Evolutionary conservation across 2,797 vertebrate genomes (phyloP), one percentile per base, ranked within the genome.

Genomic region (Premnoplex brunnescens): DNA sequence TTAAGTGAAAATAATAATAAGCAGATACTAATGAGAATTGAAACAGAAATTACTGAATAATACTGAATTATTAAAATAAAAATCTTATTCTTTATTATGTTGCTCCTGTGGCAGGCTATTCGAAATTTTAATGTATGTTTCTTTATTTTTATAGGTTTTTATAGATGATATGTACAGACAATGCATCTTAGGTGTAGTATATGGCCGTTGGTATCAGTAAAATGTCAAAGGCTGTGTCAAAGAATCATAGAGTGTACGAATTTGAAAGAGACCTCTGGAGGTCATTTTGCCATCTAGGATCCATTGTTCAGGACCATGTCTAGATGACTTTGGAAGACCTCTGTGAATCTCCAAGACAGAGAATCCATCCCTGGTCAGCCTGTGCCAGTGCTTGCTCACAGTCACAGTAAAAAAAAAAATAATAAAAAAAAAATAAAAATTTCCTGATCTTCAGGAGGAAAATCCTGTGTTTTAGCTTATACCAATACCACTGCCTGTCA

Each of bases 291-390:
- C 23, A 16, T 16, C 6, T 24, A 19, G 11, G 15, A 2, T 13
- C 28, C 1, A 0, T 66, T 71, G n/a, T 30, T 4, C 4, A 27
- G 15, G 24, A 22, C 6, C 6, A 18, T 7, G 12, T 36, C 36
- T 27, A 32, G 12, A 34, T 13, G 8, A 7, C 4, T 63, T 49
- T 75, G 58, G 30, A 58, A 63, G 23, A 41, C 22, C 17, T 74
- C 11, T 15, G 12, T 60, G 21, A 67, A 41, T 32, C 34, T 54
- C 6, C 19, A 11, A 20, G 44, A 39, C 12, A 18, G 10, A 63
- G 4, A 34, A 27, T 39, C 20, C 27, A 28, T 28, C 19, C 46
- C 34, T 28, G 23, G 13, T 6, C 7, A 62, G 36, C 9, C 4
- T 39, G 17, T 69, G 17, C 6, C 10, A 17, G 28, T 41, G 18